These are phyloP conservation scores for Acrocephalus scirpaceus DNA, from an alignment of 2,797 vertebrate genomes.

Conservation along the genomic window DNA sequence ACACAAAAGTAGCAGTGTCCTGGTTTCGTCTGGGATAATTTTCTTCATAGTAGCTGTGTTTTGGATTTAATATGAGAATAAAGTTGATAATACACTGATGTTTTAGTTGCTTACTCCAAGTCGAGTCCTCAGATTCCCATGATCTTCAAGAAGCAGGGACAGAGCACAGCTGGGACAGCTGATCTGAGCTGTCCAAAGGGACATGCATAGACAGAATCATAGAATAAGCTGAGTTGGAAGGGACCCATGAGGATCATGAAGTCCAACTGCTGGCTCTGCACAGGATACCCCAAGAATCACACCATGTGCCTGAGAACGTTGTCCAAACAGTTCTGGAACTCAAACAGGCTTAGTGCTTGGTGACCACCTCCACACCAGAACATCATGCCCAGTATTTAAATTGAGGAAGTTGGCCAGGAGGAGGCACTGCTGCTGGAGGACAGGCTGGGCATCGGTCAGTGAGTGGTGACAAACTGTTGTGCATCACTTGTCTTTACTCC, in stretches of 20 bases:
- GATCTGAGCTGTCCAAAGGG: neutral
- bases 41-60: neutral
- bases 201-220: neutral
- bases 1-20: conserved; percentile 54
- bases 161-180: neutral
- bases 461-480: neutral
- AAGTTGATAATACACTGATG: neutral
- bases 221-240: neutral
- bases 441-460: neutral
- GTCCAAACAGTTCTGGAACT: neutral
- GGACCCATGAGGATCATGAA: neutral
- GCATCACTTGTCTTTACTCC: neutral
- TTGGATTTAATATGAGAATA: neutral
- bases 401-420: neutral
- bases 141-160: neutral
- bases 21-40: neutral
- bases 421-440: neutral
- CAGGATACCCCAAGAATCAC: neutral
- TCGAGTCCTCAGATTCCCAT: neutral
- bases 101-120: neutral
- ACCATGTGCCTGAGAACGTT: neutral
- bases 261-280: neutral
- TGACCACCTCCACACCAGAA: neutral
- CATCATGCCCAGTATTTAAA: neutral
- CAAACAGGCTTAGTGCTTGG: neutral